A percentile compares a stretch with the other conserved stretches of the same genome.
These are phyloP conservation scores for Lepus oiostolus DNA, from an alignment of 2,797 vertebrate species.

Conservation along the genomic window DNA sequence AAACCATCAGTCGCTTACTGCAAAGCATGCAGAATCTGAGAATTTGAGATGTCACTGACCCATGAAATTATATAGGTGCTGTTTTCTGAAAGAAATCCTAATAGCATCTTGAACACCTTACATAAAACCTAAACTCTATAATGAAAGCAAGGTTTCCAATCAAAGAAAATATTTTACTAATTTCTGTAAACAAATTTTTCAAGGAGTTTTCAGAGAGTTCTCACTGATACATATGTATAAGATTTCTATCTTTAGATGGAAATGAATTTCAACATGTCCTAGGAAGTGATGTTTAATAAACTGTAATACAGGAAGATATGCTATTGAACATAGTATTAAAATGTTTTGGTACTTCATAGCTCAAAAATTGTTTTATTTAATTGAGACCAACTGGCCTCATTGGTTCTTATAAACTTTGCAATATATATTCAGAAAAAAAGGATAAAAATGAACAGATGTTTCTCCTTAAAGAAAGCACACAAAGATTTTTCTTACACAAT, in stretches of 20 bases:
- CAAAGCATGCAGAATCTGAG: slow-evolving; percentile 32
- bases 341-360: slow-evolving; percentile 87
- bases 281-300: slow-evolving; percentile 85
- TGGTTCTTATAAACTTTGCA: slow-evolving; percentile 91
- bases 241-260: slow-evolving; percentile 81
- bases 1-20: slow-evolving; percentile 53
- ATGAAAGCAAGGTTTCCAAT: slow-evolving; percentile 47
- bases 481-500: slow-evolving; percentile 92
- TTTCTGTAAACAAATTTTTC: slow-evolving; percentile 30
- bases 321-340: slow-evolving; percentile 85
- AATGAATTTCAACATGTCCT: slow-evolving; percentile 84
- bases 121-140: slow-evolving; percentile 49
- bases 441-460: slow-evolving; percentile 91
- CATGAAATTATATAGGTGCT: slow-evolving; percentile 20
- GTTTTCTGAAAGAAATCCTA: neutral
- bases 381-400: slow-evolving; percentile 92
- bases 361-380: slow-evolving; percentile 89
- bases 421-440: slow-evolving; percentile 90
- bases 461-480: slow-evolving; percentile 91
- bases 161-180: slow-evolving; percentile 53
- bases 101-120: neutral
- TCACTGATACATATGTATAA: neutral
- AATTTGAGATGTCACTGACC: slow-evolving; percentile 38
- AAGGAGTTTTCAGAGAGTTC: neutral
- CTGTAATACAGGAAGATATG: slow-evolving; percentile 85